These are phyloP conservation scores for Jaculus jaculus DNA, from an alignment of 2,113 vertebrate genomes.

Conservation along the genomic window DNA sequence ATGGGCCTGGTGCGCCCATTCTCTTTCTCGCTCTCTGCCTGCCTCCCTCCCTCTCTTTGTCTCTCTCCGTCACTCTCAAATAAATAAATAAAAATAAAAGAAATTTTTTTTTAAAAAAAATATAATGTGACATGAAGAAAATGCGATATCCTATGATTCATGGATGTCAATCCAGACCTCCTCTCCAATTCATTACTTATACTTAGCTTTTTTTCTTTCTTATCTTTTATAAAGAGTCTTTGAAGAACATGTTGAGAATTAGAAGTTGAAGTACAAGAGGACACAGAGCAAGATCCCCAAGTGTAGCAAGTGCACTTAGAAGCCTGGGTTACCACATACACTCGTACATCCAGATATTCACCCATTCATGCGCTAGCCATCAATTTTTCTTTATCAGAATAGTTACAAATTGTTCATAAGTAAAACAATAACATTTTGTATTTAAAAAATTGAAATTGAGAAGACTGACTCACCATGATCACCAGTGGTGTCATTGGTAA, in stretches of 20 bases:
- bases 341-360: too few species aligned
- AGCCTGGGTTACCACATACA: not conserved
- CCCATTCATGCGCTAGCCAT: not conserved
- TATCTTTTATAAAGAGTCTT: not conserved
- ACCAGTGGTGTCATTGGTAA: too few species aligned
- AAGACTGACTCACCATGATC: not conserved
- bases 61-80: too few species aligned
- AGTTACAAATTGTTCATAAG: not conserved
- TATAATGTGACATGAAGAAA: not conserved
- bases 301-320: not conserved
- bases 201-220: not conserved
- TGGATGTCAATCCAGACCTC: not conserved
- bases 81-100: too few species aligned
- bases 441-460: not conserved
- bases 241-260: not conserved
- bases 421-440: not conserved
- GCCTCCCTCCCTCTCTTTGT: too few species aligned
- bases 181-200: not conserved
- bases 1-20: too few species aligned
- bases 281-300: not conserved
- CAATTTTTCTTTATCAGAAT: not conserved
- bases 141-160: not conserved
- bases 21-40: too few species aligned
- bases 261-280: not conserved
- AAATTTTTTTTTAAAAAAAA: too few species aligned